Base-by-base conservation (phyloP, 1,140 invertebrate species). In the Akabosia matsudoensis region DNA sequence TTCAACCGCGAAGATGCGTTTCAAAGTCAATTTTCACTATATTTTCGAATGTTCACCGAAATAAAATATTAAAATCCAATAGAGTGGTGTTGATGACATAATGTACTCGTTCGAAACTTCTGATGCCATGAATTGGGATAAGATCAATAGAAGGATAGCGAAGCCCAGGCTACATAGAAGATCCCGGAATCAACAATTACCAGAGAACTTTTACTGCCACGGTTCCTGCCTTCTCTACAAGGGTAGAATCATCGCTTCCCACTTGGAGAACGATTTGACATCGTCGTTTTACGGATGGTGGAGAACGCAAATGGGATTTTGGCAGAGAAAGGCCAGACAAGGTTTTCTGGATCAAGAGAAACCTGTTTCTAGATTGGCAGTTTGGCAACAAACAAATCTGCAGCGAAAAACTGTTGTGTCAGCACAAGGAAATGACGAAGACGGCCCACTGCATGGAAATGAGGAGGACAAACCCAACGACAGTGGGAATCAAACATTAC, bases 151-250 rank as follows among this genome's bases (percentile, higher is more conserved):
- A n/a, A n/a, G n/a, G n/a, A n/a, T n/a, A n/a, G n/a, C n/a, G n/a
- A n/a, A n/a, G n/a, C n/a, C n/a, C n/a, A n/a, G n/a, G n/a, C n/a
- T n/a, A n/a, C n/a, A n/a, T n/a, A n/a, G n/a, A n/a, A n/a, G n/a
- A n/a, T n/a, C n/a, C n/a, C n/a, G n/a, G n/a, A n/a, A n/a, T n/a
- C n/a, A n/a, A n/a, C n/a, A n/a, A n/a, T n/a, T n/a, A n/a, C n/a
- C n/a, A n/a, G n/a, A n/a, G n/a, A n/a, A 54, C 31, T 75, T 75
- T 37, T 70, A 78, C 51, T 78, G 77, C 24, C 72, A 76, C 22
- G 77, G 77, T 16, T 76, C 77, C n/a, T 72, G 61, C 30, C 61
- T 78, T 13, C 24, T 76, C 16, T 78, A 76, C 72, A 78, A 78
- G 74, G 78, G 78, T 24, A 10, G 31, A 1, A 13, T 74, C 18